Base-by-base conservation (phyloP, 2,888 invertebrate species). In the Hoplodrina ambigua region DNA sequence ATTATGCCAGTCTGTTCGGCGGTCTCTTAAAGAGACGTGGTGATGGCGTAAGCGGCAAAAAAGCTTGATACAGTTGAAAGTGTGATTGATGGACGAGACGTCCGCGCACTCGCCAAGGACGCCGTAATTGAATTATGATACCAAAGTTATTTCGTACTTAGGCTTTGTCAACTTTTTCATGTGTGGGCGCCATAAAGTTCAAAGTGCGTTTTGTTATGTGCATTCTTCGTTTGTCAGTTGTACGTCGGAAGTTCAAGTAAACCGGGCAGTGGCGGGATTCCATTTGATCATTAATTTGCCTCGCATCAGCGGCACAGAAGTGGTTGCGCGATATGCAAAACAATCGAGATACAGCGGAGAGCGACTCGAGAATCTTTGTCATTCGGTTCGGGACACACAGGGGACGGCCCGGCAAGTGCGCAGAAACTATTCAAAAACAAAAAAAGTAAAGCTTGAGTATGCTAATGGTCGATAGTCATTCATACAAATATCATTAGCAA, bases 61-160 rank as follows among this genome's bases (percentile, higher is more conserved):
- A 84, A 94, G 90, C 92, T 87, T 92, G 94, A 92, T 94, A 95
- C 93, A 94, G 92, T 94, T 95, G 87, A 94, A 95, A 94, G 88
- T 93, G 91, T 95, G 95, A 95, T 95, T 95, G 94, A 95, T 95
- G 94, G 87, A 88, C 80, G 84, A 83, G 75, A 82, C 86, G 90
- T 88, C 89, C 88, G 89, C 91, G 85, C 88, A 89, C 91, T 90
- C 86, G 87, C 86, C 90, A 90, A 90, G 90, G 90, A 91, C 88
- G 87, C 83, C 73, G 87, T 94, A 94, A 95, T 95, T 95, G 93
- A 95, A 94, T 94, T 93, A 93, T 90, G 91, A 89, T 90, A 90
- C 91, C 90, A 91, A 91, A 89, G 87, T 90, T 85, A 86, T 86
- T 85, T 86, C 79, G 81, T 85, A 80, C 81, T 81, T 88, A 86